These are phyloP conservation scores for Chloroceryle aenea DNA, from an alignment of 2,113 vertebrate genomes.

Conservation along the genomic window DNA sequence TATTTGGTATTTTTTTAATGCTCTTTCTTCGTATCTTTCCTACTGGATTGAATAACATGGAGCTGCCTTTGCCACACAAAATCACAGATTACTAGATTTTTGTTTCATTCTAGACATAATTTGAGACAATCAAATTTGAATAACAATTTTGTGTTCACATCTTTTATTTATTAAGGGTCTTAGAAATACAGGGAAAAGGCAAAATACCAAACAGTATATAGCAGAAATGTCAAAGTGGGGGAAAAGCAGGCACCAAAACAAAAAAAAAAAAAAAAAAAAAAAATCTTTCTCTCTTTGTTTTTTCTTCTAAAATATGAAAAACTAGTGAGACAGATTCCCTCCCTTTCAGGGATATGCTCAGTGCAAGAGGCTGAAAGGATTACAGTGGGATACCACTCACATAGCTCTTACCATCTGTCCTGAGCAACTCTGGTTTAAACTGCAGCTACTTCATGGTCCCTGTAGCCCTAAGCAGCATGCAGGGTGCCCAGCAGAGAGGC, in stretches of 20 bases:
- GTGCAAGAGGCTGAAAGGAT: not conserved
- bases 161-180: constrained; percentile 78
- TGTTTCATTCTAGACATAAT: constrained; percentile 74
- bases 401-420: not conserved
- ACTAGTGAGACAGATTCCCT: not conserved
- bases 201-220: constrained; percentile 44
- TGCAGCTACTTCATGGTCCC: not conserved
- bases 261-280: not conserved
- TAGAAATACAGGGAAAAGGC: constrained; percentile 41
- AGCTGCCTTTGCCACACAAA: constrained; percentile 66
- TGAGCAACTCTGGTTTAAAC: constrained; percentile 6
- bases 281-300: not conserved
- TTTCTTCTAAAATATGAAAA: constrained; percentile 5
- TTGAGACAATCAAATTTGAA: constrained; percentile 75
- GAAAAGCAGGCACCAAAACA: not conserved
- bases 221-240: constrained; percentile 2
- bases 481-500: not conserved
- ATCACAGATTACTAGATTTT: constrained; percentile 69
- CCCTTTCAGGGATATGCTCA: not conserved
- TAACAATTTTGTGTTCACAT: constrained; percentile 75
- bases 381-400: not conserved
- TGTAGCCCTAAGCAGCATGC: accelerated
- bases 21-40: constrained; percentile 61
- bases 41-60: constrained; percentile 58
- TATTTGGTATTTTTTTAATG: not conserved